Conservation (phyloP, 1,140 invertebrate species). For the Phortica variegata region DNA sequence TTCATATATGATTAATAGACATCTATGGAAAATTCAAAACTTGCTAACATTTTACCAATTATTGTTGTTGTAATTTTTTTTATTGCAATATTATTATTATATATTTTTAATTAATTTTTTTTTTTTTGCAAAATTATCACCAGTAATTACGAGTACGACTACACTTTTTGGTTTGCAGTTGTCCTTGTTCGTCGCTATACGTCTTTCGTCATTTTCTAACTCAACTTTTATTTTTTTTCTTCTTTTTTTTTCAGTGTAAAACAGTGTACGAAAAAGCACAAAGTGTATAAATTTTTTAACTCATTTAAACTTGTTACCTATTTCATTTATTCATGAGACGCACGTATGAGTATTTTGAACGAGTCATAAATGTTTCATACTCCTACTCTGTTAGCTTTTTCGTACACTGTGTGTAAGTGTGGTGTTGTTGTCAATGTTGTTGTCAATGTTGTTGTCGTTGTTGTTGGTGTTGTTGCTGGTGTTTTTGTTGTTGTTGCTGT, state of each 20-base stretch:
- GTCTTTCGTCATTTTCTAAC: slow-evolving; percentile 6
- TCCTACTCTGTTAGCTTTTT: no score
- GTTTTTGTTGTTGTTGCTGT: slow-evolving; percentile 25
- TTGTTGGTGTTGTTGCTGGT: slow-evolving; percentile 26
- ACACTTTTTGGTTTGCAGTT: slow-evolving; percentile 41
- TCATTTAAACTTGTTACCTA: no score
- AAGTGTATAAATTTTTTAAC: no score
- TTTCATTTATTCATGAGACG: no score
- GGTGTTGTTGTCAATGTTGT: slow-evolving; percentile 19
- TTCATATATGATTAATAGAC: slow-evolving; percentile 40
- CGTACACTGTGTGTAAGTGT: no score
- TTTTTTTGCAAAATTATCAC: slow-evolving; percentile 51
- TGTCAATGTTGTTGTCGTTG: slow-evolving; percentile 22
- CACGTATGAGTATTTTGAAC: no score
- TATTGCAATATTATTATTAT: slow-evolving; percentile 18
- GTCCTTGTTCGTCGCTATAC: slow-evolving; percentile 36
- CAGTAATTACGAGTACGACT: slow-evolving; percentile 53
- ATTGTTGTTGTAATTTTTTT: slow-evolving; percentile 17
- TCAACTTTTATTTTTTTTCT: no score
- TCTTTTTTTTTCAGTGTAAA: no score
- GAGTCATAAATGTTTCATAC: no score
- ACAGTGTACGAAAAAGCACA: no score
- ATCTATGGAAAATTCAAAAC: slow-evolving; percentile 46
- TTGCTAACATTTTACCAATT: slow-evolving; percentile 30
- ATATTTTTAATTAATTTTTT: slow-evolving; percentile 16